These are phyloP conservation scores for Albula glossodonta DNA, from an alignment of 2,113 vertebrate species.

Conservation along the genomic window DNA sequence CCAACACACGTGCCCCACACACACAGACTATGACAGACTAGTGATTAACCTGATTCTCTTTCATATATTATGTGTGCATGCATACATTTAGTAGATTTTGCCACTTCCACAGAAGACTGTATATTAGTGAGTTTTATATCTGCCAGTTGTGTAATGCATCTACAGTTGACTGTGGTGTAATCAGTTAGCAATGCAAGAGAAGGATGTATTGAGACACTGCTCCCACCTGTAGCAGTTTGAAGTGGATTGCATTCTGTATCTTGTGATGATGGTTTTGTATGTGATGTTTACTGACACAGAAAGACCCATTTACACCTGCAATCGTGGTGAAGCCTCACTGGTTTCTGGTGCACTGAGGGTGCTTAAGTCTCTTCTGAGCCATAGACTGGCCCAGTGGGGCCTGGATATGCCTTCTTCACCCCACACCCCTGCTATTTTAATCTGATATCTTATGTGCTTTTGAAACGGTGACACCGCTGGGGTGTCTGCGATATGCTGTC, in stretches of 20 bases:
- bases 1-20: slow-evolving; percentile 9
- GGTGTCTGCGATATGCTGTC: background rate
- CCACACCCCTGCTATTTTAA: background rate
- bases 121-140: background rate
- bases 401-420: background rate
- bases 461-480: background rate
- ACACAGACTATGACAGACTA: background rate
- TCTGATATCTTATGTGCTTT: background rate
- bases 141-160: background rate
- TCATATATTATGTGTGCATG: background rate
- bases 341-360: background rate
- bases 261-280: background rate
- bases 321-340: background rate
- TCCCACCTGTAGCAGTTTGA: background rate
- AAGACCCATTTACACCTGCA: background rate
- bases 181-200: background rate
- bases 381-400: background rate
- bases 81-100: background rate
- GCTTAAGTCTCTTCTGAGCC: background rate
- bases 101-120: background rate
- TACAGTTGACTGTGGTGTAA: background rate
- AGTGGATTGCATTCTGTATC: background rate
- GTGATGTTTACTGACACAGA: background rate
- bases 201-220: background rate
- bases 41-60: no score